Base-by-base conservation (phyloP, 2,797 vertebrate genomes). In the Amniataba percoides region DNA sequence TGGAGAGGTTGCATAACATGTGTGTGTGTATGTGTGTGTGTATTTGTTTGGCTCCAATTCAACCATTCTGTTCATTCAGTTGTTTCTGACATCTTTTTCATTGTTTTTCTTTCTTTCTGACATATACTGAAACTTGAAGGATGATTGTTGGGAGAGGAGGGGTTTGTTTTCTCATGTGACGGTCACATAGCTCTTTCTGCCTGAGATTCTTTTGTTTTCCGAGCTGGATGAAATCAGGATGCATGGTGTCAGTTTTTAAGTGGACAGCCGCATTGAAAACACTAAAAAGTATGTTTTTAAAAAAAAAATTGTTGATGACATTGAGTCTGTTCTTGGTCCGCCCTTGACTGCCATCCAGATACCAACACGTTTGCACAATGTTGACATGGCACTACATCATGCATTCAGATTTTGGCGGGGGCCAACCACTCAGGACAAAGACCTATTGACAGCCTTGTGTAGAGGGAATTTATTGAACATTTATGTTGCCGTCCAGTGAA, bases 401-500 rank as follows among this genome's bases (percentile, higher is more conserved):
- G 71, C 73, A 62, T 84, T 67, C 63, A 52, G 56, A 80, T 66
- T 63, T 81, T 31, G 23, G 45, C 19, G 1, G 59, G 59, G 34
- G 43, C 21, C 31, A 23, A 25, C 18, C 42, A 56, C 66, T 81
- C 43, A 2, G 49, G 61, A 40, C 13, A 80, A 60, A 81, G 59
- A 63, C 45, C 66, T 67, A 13, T 36, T 13, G 43, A 57, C 55
- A 64, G 67, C 70, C 65, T 69, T 64, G 31, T 80, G 40, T 36
- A 4, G 72, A 66, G 58, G 58, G 46, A 70, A 60, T 57, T 39
- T 57, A 48, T 71, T 46, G 39, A 71, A 67, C 48, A n/a, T 69
- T 60, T 39, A 53, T 70, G 53, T 76, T 79, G 66, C 86, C 72
- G 49, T 89, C 87, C 85, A 69, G 76, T 78, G 63, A 84, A 79